Evolutionary conservation across 2,113 vertebrate species (phyloP).

Genomic region (Cryptomyrus ogoouensis): DNA sequence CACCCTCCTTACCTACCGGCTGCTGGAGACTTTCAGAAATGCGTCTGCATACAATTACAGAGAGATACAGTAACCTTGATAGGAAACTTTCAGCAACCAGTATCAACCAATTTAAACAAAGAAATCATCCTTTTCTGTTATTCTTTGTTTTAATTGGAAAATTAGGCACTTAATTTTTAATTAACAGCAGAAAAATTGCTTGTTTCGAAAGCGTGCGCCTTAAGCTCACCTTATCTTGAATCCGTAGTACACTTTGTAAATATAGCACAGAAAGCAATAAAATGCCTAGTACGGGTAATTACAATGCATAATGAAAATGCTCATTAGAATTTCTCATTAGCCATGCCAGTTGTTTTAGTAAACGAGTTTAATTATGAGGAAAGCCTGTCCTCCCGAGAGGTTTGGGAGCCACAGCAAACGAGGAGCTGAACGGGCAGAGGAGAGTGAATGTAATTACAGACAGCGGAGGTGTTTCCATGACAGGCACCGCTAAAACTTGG

Average conservation of each 20-base stretch:
- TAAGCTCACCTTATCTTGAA: conserved; percentile 13
- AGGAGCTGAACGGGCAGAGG: conserved; percentile 10
- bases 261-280: background rate
- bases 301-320: conserved; percentile 46
- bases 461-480: background rate
- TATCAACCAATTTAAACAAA: background rate
- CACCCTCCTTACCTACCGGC: background rate
- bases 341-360: conserved; percentile 42
- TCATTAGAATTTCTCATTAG: conserved; percentile 51
- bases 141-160: conserved; percentile 4
- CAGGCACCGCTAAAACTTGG: background rate
- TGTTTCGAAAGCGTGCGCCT: background rate
- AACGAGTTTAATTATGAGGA: conserved; percentile 48
- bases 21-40: background rate
- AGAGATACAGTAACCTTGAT: background rate
- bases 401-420: conserved; percentile 4
- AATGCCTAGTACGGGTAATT: conserved; percentile 30
- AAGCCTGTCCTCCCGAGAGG: conserved; percentile 25
- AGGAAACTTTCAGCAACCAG: background rate
- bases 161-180: conserved; percentile 17
- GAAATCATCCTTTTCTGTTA: background rate
- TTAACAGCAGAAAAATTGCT: conserved; percentile 10
- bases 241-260: conserved; percentile 1
- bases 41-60: background rate
- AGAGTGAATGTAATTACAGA: background rate